Evolutionary conservation across 2,888 invertebrate species (phyloP).

Genomic region (Dexiosoma caninum): DNA sequence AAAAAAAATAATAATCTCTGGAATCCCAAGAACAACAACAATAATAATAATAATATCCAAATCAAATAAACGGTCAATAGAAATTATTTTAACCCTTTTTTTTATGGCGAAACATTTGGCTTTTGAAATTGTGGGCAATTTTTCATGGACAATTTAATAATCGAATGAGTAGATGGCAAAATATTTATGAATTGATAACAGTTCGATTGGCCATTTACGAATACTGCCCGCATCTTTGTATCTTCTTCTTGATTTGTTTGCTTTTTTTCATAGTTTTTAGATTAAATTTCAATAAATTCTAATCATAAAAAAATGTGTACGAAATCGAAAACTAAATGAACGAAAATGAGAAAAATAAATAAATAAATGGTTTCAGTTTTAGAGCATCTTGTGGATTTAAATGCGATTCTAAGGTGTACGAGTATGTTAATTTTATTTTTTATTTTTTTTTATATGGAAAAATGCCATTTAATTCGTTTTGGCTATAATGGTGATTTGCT

Average conservation of each 20-base stretch:
- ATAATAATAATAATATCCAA: background rate
- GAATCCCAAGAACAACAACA: background rate
- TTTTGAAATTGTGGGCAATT: slow-evolving; percentile 41
- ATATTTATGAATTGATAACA: slow-evolving; percentile 41
- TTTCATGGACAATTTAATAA: slow-evolving; percentile 50
- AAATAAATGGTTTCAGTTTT: background rate
- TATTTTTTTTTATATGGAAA: no score
- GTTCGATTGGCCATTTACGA: background rate
- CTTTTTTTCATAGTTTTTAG: slow-evolving; percentile 10
- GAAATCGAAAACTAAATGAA: slow-evolving; percentile 5
- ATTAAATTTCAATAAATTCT: slow-evolving; percentile 59
- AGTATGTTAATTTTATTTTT: background rate
- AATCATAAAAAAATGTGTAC: slow-evolving; percentile 56
- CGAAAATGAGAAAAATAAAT: background rate
- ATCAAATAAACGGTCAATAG: slow-evolving; percentile 51
- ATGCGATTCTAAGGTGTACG: background rate
- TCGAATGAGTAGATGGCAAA: slow-evolving; percentile 55
- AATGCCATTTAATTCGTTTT: slow-evolving; percentile 40
- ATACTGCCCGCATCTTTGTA: background rate
- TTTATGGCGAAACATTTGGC: slow-evolving; percentile 10
- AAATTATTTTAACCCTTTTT: slow-evolving; percentile 47
- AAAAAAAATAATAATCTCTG: background rate
- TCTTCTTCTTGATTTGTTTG: background rate
- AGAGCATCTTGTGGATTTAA: background rate
- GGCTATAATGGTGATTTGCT: background rate